A percentile compares a stretch with the other conserved stretches of the same genome.
These are phyloP conservation scores for Aquatica leii DNA, from an alignment of 2,888 invertebrate species.

Conservation along the genomic window DNA sequence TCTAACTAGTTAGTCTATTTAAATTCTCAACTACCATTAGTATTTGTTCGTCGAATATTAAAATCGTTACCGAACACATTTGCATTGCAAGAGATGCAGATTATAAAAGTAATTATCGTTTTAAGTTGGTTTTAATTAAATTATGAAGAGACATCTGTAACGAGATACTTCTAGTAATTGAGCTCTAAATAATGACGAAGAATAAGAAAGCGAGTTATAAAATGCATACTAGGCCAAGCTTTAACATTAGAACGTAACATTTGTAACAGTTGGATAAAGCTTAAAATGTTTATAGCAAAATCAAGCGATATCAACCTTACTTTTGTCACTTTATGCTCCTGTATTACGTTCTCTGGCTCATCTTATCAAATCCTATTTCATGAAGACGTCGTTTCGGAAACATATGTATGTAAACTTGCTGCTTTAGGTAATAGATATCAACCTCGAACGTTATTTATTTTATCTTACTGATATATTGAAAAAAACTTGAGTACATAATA, in stretches of 20 bases:
- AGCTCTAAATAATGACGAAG: background rate
- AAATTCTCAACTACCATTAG: too few species aligned
- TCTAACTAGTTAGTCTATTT: too few species aligned
- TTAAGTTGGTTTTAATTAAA: background rate
- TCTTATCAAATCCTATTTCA: background rate
- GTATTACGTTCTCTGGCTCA: conserved; percentile 2
- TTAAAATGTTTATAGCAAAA: background rate
- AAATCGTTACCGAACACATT: too few species aligned
- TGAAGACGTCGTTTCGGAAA: background rate
- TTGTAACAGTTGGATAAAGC: background rate
- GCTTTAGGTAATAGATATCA: background rate
- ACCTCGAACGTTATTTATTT: background rate
- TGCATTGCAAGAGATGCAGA: too few species aligned
- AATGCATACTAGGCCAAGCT: background rate
- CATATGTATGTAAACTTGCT: too few species aligned
- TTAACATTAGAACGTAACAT: too few species aligned
- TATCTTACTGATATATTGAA: background rate
- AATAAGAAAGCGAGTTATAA: background rate
- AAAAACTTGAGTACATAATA: too few species aligned
- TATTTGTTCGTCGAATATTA: too few species aligned
- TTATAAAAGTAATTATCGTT: background rate
- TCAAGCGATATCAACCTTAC: background rate
- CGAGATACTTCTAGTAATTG: background rate
- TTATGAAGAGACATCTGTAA: background rate
- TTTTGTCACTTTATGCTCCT: conserved; percentile 3